A percentile compares a stretch with the other conserved stretches of the same genome.
These are phyloP conservation scores for Tympanoctomys barrerae DNA, from an alignment of 2,797 vertebrate species.

Conservation along the genomic window DNA sequence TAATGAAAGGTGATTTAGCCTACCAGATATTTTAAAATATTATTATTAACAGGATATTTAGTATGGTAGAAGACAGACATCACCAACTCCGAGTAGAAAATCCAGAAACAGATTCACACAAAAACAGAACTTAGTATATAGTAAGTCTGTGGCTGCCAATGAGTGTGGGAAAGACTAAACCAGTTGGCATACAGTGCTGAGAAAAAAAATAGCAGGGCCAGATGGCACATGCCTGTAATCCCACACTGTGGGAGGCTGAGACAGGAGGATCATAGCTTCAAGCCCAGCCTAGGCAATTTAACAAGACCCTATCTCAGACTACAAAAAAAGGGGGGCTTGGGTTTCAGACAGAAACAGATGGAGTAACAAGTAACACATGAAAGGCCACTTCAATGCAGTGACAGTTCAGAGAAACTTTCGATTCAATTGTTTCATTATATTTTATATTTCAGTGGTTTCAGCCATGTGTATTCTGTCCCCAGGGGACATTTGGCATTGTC, in stretches of 20 bases:
- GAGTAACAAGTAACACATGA: background rate
- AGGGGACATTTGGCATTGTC: background rate
- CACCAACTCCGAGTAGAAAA: background rate
- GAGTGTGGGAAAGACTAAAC: background rate
- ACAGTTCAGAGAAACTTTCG: background rate
- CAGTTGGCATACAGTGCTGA: background rate
- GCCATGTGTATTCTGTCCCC: background rate
- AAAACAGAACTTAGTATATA: background rate
- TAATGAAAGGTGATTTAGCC: background rate
- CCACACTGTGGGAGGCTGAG: background rate
- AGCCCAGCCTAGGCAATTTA: background rate
- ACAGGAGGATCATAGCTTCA: background rate
- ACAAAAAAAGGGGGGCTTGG: background rate
- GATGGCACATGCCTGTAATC: background rate
- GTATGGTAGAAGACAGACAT: background rate
- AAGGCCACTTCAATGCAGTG: background rate
- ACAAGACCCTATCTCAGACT: background rate
- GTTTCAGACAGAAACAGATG: background rate
- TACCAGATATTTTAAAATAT: slow-evolving; percentile 28
- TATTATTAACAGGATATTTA: background rate
- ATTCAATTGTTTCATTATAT: slow-evolving; percentile 6
- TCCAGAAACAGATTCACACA: background rate
- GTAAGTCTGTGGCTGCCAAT: background rate
- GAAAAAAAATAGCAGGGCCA: background rate
- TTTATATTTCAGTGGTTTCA: background rate